Conservation (phyloP, 2,797 vertebrate species). For the Microctenopoma stevenorrisi region DNA sequence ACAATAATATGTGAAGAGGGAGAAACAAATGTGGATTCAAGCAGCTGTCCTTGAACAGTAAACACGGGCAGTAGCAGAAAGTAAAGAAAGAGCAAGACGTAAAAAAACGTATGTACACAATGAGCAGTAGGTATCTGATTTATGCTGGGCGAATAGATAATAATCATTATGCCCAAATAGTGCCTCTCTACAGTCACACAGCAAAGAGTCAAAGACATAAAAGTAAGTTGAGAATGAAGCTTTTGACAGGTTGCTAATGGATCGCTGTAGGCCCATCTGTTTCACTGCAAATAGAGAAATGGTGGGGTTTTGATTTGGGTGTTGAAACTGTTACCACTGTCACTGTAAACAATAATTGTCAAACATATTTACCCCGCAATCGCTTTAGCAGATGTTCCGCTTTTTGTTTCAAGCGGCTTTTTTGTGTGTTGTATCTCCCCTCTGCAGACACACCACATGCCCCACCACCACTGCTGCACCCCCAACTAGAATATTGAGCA, state of each 20-base stretch:
- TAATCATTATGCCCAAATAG: constrained; percentile 80
- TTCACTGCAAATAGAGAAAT: constrained; percentile 88
- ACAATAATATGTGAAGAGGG: constrained; percentile 64
- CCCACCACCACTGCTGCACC: constrained; percentile 67
- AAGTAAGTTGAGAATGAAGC: constrained; percentile 86
- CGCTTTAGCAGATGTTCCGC: constrained; percentile 91
- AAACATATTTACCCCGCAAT: constrained; percentile 91
- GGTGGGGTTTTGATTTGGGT: constrained; percentile 84
- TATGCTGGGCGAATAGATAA: constrained; percentile 80
- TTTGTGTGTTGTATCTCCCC: constrained; percentile 85
- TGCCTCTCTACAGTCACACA: constrained; percentile 74
- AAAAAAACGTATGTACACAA: constrained; percentile 59
- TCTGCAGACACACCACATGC: constrained; percentile 83
- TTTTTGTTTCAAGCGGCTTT: constrained; percentile 87
- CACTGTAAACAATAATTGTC: constrained; percentile 93
- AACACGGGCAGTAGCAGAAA: constrained; percentile 71
- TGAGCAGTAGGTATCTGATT: constrained; percentile 78
- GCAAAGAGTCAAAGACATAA: constrained; percentile 83
- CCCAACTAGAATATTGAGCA: constrained; percentile 88
- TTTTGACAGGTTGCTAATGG: constrained; percentile 90
- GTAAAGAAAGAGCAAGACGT: constrained; percentile 42
- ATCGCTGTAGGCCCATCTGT: constrained; percentile 90
- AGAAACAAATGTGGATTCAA: constrained; percentile 66
- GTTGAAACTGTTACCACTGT: constrained; percentile 89
- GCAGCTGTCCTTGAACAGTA: constrained; percentile 70